Evolutionary conservation across 2,113 vertebrate genomes (phyloP), one percentile per base, ranked within the genome.

Genomic region (Scomber colias): DNA sequence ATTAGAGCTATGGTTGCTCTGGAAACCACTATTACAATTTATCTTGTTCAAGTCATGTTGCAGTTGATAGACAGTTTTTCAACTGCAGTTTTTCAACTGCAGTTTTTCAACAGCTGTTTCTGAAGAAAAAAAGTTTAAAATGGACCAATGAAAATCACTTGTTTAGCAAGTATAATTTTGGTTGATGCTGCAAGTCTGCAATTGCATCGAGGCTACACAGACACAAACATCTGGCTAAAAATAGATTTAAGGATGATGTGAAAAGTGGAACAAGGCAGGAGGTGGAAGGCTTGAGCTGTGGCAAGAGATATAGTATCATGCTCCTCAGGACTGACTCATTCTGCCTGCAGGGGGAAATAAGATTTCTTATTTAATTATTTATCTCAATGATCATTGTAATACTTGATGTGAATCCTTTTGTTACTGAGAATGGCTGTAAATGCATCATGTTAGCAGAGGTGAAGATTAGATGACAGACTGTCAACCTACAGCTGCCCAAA

Each of bases 1-100:
- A 46, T 30, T 6, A 6, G 31, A 51, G 51, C 50, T 9, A 19
- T 50, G 31, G 85, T 83, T 86, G 71, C 83, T 59, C 12, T 77
- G 83, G 75, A 79, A 86, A 87, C 71, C 48, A 27, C 1, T 40
- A 0, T 4, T 44, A 40, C 12, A 57, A 45, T 79, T 77, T 19
- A n/a, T 30, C 27, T 24, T 45, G 8, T 13, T 46, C 3, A 53
- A 24, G 35, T 40, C 7, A 40, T 40, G 35, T 40, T 35, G 24
- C 24, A 27, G 21, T 21, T 35, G 3, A 4, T 35, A 35, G 31
- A 35, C 31, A 55, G 35, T 35, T 35, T 35, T 13, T 46, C 3
- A 74, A 45, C 31, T 66, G 13, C 12, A 40, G 15, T n/a, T 57
- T 48, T 44, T 54, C 19, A 48, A 4, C 60, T n/a, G 13, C 12